phyloP scores from a whole-genome alignment of 2,113 vertebrate genomes.

The Oncorhynchus clarkii region DNA sequence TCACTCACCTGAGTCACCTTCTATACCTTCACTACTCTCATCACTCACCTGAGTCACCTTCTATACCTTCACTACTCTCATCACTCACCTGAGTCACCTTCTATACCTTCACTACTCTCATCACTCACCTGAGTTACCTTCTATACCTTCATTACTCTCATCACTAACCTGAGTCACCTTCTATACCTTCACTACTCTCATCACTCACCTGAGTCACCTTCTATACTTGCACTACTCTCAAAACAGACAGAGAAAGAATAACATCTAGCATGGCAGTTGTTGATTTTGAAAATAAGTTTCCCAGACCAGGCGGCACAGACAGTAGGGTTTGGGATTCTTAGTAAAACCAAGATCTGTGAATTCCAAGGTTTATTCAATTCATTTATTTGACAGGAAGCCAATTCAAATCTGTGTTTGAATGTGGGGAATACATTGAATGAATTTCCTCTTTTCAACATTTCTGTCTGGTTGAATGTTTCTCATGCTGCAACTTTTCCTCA shows the following conservation, averaged over 20 bases:
- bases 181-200: neutral
- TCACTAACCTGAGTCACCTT: conserved; percentile 10
- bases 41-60: conserved; percentile 12
- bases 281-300: too few species aligned
- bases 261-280: too few species aligned
- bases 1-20: conserved; percentile 10
- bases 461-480: neutral
- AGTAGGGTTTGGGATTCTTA: too few species aligned
- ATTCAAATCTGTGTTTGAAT: too few species aligned
- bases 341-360: too few species aligned
- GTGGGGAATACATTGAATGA: neutral
- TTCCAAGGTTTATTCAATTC: too few species aligned
- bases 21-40: neutral
- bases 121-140: conserved; percentile 11
- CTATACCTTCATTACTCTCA: neutral
- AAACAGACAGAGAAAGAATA: too few species aligned
- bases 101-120: neutral
- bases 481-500: neutral
- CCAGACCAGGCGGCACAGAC: too few species aligned
- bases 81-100: conserved; percentile 11
- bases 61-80: neutral
- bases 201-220: conserved; percentile 10
- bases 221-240: too few species aligned
- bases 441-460: neutral
- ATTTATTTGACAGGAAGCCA: too few species aligned